Conservation (phyloP, 2,888 invertebrate genomes). For the Lordiphosa andalusiaca region DNA sequence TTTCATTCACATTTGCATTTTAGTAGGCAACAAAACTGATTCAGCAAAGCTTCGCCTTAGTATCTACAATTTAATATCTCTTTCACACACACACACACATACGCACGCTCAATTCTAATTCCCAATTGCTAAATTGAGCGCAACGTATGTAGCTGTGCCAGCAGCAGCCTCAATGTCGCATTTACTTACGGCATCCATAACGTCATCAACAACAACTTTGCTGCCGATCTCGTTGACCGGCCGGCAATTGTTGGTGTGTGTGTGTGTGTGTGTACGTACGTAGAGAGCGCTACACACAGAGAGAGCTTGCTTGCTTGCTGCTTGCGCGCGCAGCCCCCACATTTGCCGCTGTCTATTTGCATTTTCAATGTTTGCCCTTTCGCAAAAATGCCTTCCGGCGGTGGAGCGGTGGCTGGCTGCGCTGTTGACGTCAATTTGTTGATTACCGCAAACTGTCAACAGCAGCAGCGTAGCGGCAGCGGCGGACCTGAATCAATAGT, state of each 20-base stretch:
- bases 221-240: slow-evolving; percentile 24
- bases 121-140: slow-evolving; percentile 10
- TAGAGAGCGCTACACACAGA: slow-evolving; percentile 4
- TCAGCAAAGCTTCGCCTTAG: too few relatives aligned
- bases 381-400: slow-evolving; percentile 60
- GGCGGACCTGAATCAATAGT: slow-evolving; percentile 59
- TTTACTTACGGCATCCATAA: slow-evolving; percentile 55
- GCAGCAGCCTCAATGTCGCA: slow-evolving; percentile 9
- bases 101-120: neutral
- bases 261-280: neutral
- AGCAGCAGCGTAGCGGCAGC: slow-evolving; percentile 15
- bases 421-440: slow-evolving; percentile 37
- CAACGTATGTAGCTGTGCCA: slow-evolving; percentile 1
- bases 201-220: slow-evolving; percentile 41
- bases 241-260: slow-evolving; percentile 34
- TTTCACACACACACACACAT: too few relatives aligned
- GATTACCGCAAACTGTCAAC: slow-evolving; percentile 27
- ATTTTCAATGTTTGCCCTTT: slow-evolving; percentile 60
- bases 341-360: slow-evolving; percentile 30
- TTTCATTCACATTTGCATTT: too few relatives aligned
- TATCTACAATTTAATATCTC: neutral
- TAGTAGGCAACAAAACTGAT: too few relatives aligned
- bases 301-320: slow-evolving; percentile 8
- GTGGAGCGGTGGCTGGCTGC: slow-evolving; percentile 29
- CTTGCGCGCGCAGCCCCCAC: slow-evolving; percentile 33